Evolutionary conservation across 1,140 invertebrate genomes (phyloP), one percentile per base, ranked within the genome.

Genomic region (Oppia nitens): DNA sequence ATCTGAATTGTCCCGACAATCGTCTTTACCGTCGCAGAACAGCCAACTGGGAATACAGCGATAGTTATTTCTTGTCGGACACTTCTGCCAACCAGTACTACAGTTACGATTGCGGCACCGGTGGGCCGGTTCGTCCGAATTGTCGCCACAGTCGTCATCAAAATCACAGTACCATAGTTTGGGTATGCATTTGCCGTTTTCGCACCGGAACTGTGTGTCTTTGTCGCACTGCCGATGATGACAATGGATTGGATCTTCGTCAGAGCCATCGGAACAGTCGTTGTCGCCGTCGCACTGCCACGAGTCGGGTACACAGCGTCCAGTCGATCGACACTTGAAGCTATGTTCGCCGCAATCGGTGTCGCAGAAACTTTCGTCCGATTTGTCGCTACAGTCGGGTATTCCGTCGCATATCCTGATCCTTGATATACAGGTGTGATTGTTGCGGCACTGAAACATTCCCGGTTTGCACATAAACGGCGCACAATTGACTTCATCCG

Each of bases 81-180:
- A 93, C 29, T 88, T 76, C 66, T 87, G 80, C 89, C 90, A 94
- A 1, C 89, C 89, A 0, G 80, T 83, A 0, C 88, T 91, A 65
- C 89, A 94, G 67, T 93, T 93, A 61, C 77, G 79, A 64, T 92
- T 87, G 53, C 87, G 76, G 66, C 90, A 95, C 75, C 87, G 82
- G 66, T 87, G 88, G 0, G 88, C 86, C 0, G 90, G 90, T 69
- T 95, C 91, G 68, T 95, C 91, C 0, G 85, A 88, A 67, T 91
- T 87, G 64, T 95, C 91, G 0, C 91, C 65, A 67, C 87, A 92
- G 65, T 92, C 88, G 67, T 91, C 84, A 65, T 92, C 87, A 62
- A 83, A 85, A 70, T 95, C 90, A 71, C 94, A 98, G 78, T 87
- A 87, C 91, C 93, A 98, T 1, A 92, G 70, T 68, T 86, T 87